Base-by-base conservation (phyloP, 1,140 invertebrate genomes). In the Aethina tumida region DNA sequence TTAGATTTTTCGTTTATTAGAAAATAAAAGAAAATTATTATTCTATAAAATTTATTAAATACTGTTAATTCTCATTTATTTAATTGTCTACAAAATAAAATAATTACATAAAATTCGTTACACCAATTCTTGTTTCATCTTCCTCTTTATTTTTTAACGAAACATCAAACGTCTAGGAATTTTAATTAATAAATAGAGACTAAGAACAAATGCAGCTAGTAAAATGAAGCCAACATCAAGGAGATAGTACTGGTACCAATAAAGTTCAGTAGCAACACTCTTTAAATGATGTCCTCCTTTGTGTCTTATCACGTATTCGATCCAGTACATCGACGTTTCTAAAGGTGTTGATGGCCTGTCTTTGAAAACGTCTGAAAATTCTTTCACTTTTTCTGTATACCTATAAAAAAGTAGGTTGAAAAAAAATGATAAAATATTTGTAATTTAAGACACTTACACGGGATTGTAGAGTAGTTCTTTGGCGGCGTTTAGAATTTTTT, bases 311-410 rank as follows among this genome's bases (percentile, higher is more conserved):
- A 66, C 62, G 30, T 66, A 65, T 43, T 67, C 63, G 7, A 59
- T 50, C 65, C 65, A 67, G 32, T 50, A 67, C 19, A 61, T 39
- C 16, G 62, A 56, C 1, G 70, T 72, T 10, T 81, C 71, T 40
- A 81, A 38, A 0, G 81, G 74, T 1, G 57, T 56, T 9, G 63
- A 47, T 6, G 68, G 70, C 27, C 75, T 67, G 59, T 87, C 82
- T 10, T 64, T 59, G 55, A 77, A 79, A 13, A 74, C 65, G 28
- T 53, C 58, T 5, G 79, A 77, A n/a, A 75, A 52, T 17, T 47
- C 52, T 9, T 61, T 56, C 0, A 66, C 69, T 20, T 62, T 65
- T 28, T 59, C 16, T 12, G 53, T 53, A 25, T 42, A 50, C 21
- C 41, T 49, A 27, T 18, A 60, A 42, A 5, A 16, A 32, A 25